These are phyloP conservation scores for Recurvirostra avosetta DNA, from an alignment of 2,113 vertebrate species.

Conservation along the genomic window DNA sequence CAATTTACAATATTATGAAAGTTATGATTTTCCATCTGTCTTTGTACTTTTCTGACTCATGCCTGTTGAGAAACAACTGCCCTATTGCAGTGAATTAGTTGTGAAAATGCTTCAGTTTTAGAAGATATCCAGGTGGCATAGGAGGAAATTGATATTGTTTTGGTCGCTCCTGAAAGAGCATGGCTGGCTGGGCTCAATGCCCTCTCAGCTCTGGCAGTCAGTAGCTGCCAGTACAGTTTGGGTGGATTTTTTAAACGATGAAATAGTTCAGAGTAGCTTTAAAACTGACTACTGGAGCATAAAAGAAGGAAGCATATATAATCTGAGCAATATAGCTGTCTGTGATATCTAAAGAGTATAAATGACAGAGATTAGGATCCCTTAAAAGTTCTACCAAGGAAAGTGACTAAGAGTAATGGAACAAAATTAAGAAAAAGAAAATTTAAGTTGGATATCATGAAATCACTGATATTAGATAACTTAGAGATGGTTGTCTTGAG, in stretches of 20 bases:
- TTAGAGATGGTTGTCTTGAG: not conserved
- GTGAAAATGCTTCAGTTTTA: not conserved
- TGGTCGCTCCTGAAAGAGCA: not conserved
- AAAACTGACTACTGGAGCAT: not conserved
- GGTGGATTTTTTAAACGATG: not conserved
- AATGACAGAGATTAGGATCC: not conserved
- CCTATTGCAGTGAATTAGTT: not conserved
- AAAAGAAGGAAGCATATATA: not conserved
- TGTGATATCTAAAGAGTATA: not conserved
- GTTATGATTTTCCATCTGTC: not conserved
- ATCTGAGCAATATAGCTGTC: not conserved
- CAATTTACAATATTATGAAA: not conserved
- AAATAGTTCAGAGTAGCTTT: not conserved
- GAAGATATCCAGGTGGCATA: not conserved
- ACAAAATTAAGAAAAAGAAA: not conserved
- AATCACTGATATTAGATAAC: not conserved
- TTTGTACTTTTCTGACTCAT: not conserved
- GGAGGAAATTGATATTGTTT: not conserved
- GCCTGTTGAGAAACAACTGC: not conserved
- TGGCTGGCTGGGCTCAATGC: not conserved
- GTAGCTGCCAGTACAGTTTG: not conserved
- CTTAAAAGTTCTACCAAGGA: not conserved
- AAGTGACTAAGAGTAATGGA: not conserved
- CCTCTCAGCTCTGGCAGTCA: not conserved
- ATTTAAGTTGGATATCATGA: not conserved